These are phyloP conservation scores for Sitophilus oryzae DNA, from an alignment of 1,140 invertebrate genomes.

Conservation along the genomic window DNA sequence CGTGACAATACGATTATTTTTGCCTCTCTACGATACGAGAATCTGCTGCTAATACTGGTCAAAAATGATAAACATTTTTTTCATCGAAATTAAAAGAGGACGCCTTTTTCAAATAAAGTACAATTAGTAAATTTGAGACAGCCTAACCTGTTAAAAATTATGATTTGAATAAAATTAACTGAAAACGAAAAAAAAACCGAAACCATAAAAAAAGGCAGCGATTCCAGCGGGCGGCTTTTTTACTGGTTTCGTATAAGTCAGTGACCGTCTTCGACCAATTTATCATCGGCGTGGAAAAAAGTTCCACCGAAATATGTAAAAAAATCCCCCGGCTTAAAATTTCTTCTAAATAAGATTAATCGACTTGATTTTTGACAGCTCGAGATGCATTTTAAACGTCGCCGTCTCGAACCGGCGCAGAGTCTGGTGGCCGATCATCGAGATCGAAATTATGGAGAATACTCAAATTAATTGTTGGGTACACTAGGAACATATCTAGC, in stretches of 20 bases:
- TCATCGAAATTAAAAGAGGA: too few species aligned
- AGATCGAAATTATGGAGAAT: background rate
- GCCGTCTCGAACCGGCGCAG: conserved; percentile 23
- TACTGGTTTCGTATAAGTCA: background rate
- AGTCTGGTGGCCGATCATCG: conserved; percentile 11
- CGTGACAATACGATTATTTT: too few species aligned
- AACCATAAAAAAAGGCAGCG: background rate
- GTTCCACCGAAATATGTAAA: conserved; percentile 28
- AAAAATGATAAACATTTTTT: too few species aligned
- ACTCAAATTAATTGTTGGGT: background rate
- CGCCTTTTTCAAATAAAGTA: too few species aligned
- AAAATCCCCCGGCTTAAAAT: conserved; percentile 21
- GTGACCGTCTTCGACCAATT: conserved; percentile 8
- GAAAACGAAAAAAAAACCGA: background rate
- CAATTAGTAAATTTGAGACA: too few species aligned
- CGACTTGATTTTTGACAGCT: conserved; percentile 25
- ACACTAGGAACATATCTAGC: too few species aligned
- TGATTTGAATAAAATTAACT: too few species aligned
- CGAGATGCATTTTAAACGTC: conserved; percentile 27
- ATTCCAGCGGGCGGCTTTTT: background rate
- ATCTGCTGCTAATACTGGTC: too few species aligned
- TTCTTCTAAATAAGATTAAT: conserved; percentile 27
- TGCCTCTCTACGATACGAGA: too few species aligned
- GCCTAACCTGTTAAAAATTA: too few species aligned
- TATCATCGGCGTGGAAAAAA: conserved; percentile 22